Base-by-base conservation (phyloP, 2,113 vertebrate genomes). In the Aleadryas rufinucha region DNA sequence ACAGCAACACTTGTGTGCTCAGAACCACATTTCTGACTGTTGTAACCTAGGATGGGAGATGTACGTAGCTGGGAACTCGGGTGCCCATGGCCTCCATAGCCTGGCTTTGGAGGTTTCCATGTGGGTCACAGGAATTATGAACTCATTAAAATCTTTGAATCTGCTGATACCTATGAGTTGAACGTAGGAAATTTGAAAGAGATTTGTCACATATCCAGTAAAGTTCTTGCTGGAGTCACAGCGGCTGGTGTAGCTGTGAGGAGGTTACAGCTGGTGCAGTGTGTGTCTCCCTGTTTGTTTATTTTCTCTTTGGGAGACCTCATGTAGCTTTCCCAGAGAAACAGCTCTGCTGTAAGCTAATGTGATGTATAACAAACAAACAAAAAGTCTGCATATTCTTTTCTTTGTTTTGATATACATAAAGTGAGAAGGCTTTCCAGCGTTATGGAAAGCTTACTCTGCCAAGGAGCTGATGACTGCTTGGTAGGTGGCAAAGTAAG, bases 321-420 rank as follows among this genome's bases (percentile, higher is more conserved):
- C 84, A 72, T 91, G 92, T 63, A 87, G 89, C 81, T 97, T 97
- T 97, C 97, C 95, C 91, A 93, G 91, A 94, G 95, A 95, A 96
- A 85, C 90, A 80, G 81, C 81, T 95, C 74, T 18, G 31, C 81
- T 95, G 74, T 82, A 91, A 96, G 89, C 86, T 85, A 89, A 91
- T 94, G 80, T 65, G 81, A 59, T 89, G 86, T 80, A 89, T 84
- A 69, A 97, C 89, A 96, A 95, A 93, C 87, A 96, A 97, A 95
- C 90, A 91, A 56, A 74, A 89, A 90, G 90, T 79, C 90, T 93
- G 65, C 82, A 47, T 91, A 65, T 72, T 80, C 83, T 95, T 96
- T 87, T 93, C 92, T 91, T 87, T 93, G 83, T 90, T 95, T 93
- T 87, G 64, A 70, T 93, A 78, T 56, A 70, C 44, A 78, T 90